A percentile compares a stretch with the other conserved stretches of the same genome.
phyloP scores from a whole-genome alignment of 1,140 invertebrate species.

The Lutraria rhynchaena region DNA sequence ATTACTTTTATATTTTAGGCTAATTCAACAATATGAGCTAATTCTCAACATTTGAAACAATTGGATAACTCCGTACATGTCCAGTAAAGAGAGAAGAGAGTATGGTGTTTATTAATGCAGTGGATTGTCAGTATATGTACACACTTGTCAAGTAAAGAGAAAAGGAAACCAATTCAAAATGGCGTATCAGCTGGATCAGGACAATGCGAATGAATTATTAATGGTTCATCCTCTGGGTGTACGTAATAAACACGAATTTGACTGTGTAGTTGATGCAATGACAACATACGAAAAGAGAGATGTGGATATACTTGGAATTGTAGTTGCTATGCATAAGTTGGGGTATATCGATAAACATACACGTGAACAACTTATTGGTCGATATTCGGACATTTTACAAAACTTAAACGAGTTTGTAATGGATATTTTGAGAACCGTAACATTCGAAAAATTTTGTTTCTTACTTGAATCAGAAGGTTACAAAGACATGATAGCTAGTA shows the following conservation, averaged over 20 bases:
- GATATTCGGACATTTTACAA: neutral
- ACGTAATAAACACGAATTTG: neutral
- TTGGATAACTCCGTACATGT: no score
- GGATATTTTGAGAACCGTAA: neutral
- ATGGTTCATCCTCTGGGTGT: no score
- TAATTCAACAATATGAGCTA: no score
- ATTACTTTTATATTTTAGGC: no score
- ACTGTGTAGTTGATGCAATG: neutral
- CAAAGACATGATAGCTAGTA: neutral
- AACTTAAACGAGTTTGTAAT: neutral
- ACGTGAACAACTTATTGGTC: neutral
- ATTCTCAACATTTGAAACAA: no score
- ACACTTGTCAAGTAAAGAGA: no score
- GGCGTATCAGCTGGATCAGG: no score
- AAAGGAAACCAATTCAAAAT: no score
- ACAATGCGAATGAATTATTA: no score
- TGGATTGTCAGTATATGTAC: no score
- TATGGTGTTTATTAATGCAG: no score
- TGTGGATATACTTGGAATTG: neutral
- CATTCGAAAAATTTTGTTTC: neutral
- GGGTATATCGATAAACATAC: neutral
- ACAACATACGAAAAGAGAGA: neutral
- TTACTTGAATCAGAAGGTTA: constrained; percentile 8
- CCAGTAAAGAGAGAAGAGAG: no score
- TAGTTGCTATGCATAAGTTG: neutral